phyloP scores from a whole-genome alignment of 1,140 invertebrate genomes.

The Dryas iulia region DNA sequence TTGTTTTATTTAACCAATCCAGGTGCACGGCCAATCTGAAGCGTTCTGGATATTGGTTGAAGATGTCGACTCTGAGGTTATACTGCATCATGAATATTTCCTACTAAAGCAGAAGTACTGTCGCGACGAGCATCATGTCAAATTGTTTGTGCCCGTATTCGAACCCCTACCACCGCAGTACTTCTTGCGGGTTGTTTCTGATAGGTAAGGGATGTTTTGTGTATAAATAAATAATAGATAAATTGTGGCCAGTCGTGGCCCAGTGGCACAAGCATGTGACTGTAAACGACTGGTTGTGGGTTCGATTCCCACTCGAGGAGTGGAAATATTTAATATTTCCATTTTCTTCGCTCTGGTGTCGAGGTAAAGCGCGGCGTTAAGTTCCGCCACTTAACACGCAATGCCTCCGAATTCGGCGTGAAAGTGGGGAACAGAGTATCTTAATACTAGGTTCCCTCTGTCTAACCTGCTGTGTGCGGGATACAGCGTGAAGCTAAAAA shows the following conservation, averaged over 20 bases:
- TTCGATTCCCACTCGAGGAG: too few species aligned
- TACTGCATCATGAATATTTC: slow-evolving; percentile 99
- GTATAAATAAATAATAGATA: too few species aligned
- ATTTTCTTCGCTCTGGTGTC: too few species aligned
- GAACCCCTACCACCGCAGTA: slow-evolving; percentile 99
- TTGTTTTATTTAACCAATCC: slow-evolving; percentile 1
- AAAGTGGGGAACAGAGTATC: too few species aligned
- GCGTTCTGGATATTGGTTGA: slow-evolving; percentile 99
- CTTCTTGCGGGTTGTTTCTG: slow-evolving; percentile 92
- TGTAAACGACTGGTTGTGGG: too few species aligned
- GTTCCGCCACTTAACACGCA: neutral
- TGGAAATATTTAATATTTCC: too few species aligned
- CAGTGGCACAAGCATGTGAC: too few species aligned
- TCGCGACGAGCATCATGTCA: slow-evolving; percentile 96
- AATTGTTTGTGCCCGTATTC: slow-evolving; percentile 99
- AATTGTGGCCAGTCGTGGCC: too few species aligned
- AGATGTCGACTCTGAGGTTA: slow-evolving; percentile 97
- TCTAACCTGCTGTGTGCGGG: too few species aligned
- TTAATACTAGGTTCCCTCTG: too few species aligned
- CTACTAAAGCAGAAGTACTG: slow-evolving; percentile 97
- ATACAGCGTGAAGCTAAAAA: neutral
- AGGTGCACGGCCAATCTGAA: slow-evolving; percentile 95
- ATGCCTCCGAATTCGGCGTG: too few species aligned
- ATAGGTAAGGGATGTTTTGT: slow-evolving; percentile 63
- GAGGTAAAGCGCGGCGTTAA: neutral